Conservation (phyloP, 2,888 invertebrate genomes). For the Rosalia funebris region DNA sequence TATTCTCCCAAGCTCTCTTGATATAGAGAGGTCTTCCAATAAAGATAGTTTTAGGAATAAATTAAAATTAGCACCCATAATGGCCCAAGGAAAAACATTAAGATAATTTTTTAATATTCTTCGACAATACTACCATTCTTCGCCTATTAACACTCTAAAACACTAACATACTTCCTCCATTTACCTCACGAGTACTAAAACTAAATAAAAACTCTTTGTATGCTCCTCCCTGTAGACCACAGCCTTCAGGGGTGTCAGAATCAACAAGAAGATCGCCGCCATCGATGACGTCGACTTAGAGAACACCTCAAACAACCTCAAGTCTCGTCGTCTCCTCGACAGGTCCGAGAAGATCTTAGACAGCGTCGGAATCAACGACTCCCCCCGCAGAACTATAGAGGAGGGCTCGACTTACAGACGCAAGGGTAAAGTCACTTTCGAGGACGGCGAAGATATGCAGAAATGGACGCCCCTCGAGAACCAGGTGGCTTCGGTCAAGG, state of each 20-base stretch:
- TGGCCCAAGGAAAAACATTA: too few species aligned
- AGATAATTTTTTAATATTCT: too few species aligned
- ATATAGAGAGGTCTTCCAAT: too few species aligned
- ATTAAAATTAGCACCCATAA: too few species aligned
- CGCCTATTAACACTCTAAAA: too few species aligned
- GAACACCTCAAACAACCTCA: constrained; percentile 68
- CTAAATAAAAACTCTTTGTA: constrained; percentile 6
- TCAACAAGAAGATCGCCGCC: constrained; percentile 70
- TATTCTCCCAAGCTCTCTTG: too few species aligned
- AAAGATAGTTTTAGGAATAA: too few species aligned
- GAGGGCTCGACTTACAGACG: constrained; percentile 61
- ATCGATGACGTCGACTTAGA: constrained; percentile 74
- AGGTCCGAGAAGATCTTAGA: constrained; percentile 74
- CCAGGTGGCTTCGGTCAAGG: constrained; percentile 50
- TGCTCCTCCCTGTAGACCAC: constrained; percentile 68
- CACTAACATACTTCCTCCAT: too few species aligned
- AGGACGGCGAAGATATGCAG: constrained; percentile 60
- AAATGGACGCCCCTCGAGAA: constrained; percentile 72
- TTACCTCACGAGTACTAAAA: too few species aligned
- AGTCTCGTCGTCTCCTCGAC: constrained; percentile 68
- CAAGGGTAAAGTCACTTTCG: constrained; percentile 59
- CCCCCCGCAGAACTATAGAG: constrained; percentile 59
- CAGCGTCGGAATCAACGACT: constrained; percentile 71
- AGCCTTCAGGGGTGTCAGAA: constrained; percentile 70
- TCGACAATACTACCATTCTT: too few species aligned